Conservation (phyloP, 2,888 invertebrate genomes). For the Oegoconia quadripuncta region DNA sequence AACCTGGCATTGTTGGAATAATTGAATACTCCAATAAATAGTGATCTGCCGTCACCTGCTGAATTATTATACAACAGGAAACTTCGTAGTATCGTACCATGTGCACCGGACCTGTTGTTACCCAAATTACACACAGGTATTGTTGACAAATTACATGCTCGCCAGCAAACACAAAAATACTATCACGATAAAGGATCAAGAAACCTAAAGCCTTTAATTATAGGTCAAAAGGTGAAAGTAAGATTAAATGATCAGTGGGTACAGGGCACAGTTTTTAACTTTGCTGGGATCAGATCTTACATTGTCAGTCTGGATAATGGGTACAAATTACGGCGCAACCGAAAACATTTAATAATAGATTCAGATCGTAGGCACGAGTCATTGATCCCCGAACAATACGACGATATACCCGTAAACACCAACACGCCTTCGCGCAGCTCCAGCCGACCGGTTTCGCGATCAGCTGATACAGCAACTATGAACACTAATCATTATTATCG, state of each 20-base stretch:
- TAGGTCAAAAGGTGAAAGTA: slow-evolving; percentile 1
- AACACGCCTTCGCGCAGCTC: not conserved
- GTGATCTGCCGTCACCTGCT: not conserved
- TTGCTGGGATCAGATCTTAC: not conserved
- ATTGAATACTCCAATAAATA: not conserved
- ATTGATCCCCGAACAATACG: not conserved
- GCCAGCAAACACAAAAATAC: slow-evolving; percentile 1
- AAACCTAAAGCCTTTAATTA: not conserved
- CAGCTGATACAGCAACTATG: not conserved
- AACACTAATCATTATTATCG: slow-evolving; percentile 1
- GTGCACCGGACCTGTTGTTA: not conserved
- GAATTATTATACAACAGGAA: not conserved
- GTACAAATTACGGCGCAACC: not conserved
- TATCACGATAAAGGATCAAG: slow-evolving; percentile 1
- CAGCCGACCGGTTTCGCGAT: not conserved
- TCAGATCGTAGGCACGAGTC: not conserved
- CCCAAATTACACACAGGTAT: not conserved
- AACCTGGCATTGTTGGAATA: not conserved
- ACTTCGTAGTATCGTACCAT: not conserved
- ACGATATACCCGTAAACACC: not conserved
- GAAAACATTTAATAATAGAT: not conserved
- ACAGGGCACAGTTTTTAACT: not conserved
- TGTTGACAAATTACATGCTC: not conserved
- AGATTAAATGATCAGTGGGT: not conserved
- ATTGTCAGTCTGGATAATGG: not conserved